phyloP scores from a whole-genome alignment of 2,888 invertebrate genomes.

The Eupithecia vulgata region DNA sequence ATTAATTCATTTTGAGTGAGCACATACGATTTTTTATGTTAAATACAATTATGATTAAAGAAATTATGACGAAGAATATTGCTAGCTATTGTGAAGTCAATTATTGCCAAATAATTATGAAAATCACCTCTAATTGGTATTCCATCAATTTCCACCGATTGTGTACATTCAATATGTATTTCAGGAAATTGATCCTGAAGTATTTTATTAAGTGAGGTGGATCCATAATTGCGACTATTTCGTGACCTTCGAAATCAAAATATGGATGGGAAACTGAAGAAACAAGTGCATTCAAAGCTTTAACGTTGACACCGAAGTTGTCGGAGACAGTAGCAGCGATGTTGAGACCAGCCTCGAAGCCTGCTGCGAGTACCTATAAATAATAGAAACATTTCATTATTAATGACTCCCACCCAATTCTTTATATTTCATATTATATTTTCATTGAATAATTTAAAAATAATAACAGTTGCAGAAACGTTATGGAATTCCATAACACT shows the following conservation, averaged over 20 bases:
- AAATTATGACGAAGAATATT: no score
- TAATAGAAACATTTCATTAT: no score
- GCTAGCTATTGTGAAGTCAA: no score
- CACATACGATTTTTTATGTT: not conserved
- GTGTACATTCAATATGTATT: constrained; percentile 7
- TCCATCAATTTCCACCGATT: constrained; percentile 3
- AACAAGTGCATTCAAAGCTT: not conserved
- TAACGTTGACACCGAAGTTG: not conserved
- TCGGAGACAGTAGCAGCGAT: not conserved
- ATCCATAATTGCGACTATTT: constrained; percentile 6
- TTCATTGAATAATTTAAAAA: no score
- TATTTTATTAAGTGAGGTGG: constrained; percentile 14
- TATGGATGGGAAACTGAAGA: not conserved
- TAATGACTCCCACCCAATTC: no score
- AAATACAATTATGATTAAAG: not conserved
- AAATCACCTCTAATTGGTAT: not conserved
- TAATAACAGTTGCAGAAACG: no score
- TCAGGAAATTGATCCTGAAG: constrained; percentile 3
- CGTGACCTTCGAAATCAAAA: not conserved
- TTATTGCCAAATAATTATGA: not conserved
- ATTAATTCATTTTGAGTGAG: not conserved
- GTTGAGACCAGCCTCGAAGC: not conserved
- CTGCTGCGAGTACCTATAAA: not conserved
- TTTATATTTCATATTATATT: no score
- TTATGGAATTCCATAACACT: no score